Evolutionary conservation across 2,113 vertebrate species (phyloP), one percentile per base, ranked within the genome.

Genomic region (Misgurnus anguillicaudatus): DNA sequence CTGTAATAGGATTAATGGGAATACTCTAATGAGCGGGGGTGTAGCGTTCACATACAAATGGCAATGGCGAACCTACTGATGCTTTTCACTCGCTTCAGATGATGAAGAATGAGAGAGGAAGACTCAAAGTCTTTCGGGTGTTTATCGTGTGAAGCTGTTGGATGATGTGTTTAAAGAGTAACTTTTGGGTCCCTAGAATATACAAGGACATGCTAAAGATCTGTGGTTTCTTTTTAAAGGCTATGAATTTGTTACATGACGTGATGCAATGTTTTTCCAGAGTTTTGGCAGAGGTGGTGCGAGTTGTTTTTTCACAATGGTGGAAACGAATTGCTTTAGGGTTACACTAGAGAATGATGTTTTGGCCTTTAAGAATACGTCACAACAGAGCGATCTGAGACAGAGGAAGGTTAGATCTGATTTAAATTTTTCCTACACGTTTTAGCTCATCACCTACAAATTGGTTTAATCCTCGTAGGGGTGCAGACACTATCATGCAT

Each of bases 1-100:
- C 83, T 87, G 89, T 92, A 91, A 92, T 90, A 87, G 89, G 87
- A 90, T 91, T 90, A 89, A 90, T 89, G 88, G 86, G 87, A 83
- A 82, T 85, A 86, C 84, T 81, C 85, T 90, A 91, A 92, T 89
- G 87, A 89, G 89, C 39, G 79, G 55, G 73, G 76, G 62, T 61
- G 55, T 74, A 78, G 78, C 19, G 48, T 64, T 74, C 63, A 83
- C 55, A 78, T 84, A 75, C 66, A 85, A 86, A 86, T 69, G 48
- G 70, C 62, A 72, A 73, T 75, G 60, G 62, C 38, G 16, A 61
- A 78, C 64, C 11, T 51, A 75, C 69, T 41, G 60, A 38, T 69
- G 73, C 73, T 48, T 75, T 63, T 51, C 60, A 21, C 60, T 51
- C 4, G 16, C 17, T 64, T 24, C 53, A 41, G 19, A 41, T 45